Conservation (phyloP, 2,113 vertebrate genomes). For the Mesoclemmys tuberculata region DNA sequence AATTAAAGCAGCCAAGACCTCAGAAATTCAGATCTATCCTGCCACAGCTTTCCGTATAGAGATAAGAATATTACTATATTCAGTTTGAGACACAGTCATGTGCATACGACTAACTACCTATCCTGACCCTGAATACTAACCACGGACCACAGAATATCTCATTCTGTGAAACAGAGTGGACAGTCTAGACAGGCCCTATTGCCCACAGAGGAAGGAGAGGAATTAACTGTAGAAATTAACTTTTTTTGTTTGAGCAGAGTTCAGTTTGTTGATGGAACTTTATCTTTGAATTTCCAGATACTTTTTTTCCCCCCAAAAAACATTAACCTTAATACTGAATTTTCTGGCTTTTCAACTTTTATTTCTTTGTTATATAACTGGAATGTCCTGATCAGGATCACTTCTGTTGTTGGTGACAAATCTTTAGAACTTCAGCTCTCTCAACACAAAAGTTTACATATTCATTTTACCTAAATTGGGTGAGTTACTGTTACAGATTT, state of each 20-base stretch:
- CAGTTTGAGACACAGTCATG: neutral
- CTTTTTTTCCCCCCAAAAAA: neutral
- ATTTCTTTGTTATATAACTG: neutral
- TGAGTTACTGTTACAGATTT: slow-evolving; percentile 3
- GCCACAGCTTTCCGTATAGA: neutral
- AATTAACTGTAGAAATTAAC: neutral
- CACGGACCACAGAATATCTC: neutral
- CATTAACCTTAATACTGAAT: neutral
- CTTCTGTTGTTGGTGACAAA: neutral
- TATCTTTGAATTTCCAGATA: neutral
- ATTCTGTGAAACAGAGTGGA: neutral
- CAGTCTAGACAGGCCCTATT: neutral
- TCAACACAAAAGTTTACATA: neutral
- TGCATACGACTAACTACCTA: neutral
- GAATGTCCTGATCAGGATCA: neutral
- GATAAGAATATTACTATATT: neutral
- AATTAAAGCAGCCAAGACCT: neutral
- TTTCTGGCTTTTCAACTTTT: neutral
- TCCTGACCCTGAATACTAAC: neutral
- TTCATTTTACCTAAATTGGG: neutral
- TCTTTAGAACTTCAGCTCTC: neutral
- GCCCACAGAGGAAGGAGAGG: neutral
- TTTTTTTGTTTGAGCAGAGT: neutral
- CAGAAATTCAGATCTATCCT: neutral
- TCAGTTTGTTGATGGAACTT: neutral